phyloP scores from a whole-genome alignment of 2,797 vertebrate species.

The Emydoidea blandingii region DNA sequence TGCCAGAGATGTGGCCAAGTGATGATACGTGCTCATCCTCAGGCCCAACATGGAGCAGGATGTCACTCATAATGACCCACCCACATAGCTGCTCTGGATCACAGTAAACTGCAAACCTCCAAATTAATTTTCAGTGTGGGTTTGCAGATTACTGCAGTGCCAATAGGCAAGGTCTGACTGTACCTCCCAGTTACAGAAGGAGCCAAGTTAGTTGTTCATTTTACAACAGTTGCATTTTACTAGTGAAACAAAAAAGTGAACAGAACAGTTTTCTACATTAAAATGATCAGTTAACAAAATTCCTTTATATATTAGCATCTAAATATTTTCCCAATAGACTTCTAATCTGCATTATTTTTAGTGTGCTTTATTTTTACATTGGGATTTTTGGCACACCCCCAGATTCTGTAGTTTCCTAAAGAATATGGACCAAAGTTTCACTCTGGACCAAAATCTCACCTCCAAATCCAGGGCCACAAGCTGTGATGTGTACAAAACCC shows the following conservation, averaged over 20 bases:
- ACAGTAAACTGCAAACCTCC: not conserved
- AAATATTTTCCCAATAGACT: constrained; percentile 68
- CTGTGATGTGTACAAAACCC: not conserved
- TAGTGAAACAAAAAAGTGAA: constrained; percentile 55
- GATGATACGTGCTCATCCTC: not conserved
- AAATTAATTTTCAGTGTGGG: accelerated
- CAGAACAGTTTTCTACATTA: constrained; percentile 70
- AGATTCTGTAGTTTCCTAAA: constrained; percentile 65
- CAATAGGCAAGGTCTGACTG: not conserved
- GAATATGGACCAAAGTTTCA: constrained; percentile 57
- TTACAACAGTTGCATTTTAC: constrained; percentile 62
- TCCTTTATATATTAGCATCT: constrained; percentile 68
- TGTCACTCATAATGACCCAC: not conserved
- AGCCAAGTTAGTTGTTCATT: not conserved
- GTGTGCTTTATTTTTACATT: constrained; percentile 72
- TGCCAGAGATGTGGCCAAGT: constrained; percentile 50
- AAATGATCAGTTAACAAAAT: constrained; percentile 74
- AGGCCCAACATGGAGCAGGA: not conserved
- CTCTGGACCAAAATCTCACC: constrained; percentile 26
- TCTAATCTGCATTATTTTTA: constrained; percentile 75
- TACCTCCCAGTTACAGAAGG: not conserved
- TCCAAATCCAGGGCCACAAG: constrained; percentile 41
- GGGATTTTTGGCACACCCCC: constrained; percentile 18
- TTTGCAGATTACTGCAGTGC: not conserved
- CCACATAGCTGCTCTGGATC: constrained; percentile 13